These are phyloP conservation scores for Sceliomorpha sp. DNA, from an alignment of 2,888 invertebrate genomes.

Conservation along the genomic window DNA sequence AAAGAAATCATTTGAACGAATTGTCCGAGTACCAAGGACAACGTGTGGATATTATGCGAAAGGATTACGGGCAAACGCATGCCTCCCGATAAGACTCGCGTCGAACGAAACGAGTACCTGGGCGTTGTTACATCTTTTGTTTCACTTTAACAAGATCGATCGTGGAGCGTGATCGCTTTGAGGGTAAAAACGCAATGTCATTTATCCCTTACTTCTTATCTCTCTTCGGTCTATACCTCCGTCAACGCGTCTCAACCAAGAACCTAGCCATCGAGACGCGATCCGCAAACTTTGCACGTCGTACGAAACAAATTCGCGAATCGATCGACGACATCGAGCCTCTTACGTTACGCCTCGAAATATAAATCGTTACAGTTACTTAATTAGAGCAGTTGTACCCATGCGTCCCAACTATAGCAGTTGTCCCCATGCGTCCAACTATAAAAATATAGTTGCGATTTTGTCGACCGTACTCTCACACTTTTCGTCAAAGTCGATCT, in stretches of 20 bases:
- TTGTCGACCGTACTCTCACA: too few relatives aligned
- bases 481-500: too few relatives aligned
- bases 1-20: conserved; percentile 65
- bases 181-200: conserved; percentile 41
- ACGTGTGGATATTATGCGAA: conserved; percentile 49
- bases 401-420: too few relatives aligned
- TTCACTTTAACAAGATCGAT: conserved; percentile 43
- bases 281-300: conserved; percentile 6
- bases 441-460: conserved; percentile 24
- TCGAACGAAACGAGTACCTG: conserved; percentile 43
- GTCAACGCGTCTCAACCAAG: conserved; percentile 42
- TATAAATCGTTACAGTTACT: conserved; percentile 34
- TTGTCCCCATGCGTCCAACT: too few relatives aligned
- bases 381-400: not conserved
- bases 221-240: too few relatives aligned
- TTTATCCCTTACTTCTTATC: conserved; percentile 30
- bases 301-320: conserved; percentile 24
- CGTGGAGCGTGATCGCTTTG: conserved; percentile 44
- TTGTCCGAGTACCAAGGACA: conserved; percentile 53
- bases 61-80: conserved; percentile 51
- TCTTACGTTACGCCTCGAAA: conserved; percentile 21
- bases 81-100: conserved; percentile 46
- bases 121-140: conserved; percentile 15
- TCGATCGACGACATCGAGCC: conserved; percentile 8
- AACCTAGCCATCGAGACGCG: conserved; percentile 39